Conservation (phyloP, 2,888 invertebrate species). For the Diarsia brunnea region DNA sequence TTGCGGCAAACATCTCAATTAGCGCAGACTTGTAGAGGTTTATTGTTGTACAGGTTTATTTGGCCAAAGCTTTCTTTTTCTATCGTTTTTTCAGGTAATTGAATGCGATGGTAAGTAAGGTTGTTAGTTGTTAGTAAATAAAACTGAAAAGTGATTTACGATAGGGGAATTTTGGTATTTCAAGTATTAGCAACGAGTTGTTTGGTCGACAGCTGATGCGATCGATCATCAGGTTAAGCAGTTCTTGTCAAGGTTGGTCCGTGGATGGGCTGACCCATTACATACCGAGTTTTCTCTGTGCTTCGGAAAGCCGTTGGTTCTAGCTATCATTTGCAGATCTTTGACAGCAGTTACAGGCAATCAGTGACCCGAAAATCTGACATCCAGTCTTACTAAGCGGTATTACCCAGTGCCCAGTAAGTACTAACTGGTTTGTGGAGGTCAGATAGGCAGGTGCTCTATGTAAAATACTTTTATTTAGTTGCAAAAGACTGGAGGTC, state of each 20-base stretch:
- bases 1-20: slow-evolving; percentile 56
- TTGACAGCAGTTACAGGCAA: not conserved
- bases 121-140: not conserved
- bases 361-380: not conserved
- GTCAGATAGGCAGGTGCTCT: not conserved
- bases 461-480: no score
- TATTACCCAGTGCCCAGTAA: not conserved
- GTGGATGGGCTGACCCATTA: no score
- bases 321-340: not conserved
- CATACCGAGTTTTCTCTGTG: no score
- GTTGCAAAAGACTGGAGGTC: no score
- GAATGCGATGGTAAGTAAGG: not conserved
- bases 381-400: not conserved
- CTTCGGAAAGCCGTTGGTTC: no score
- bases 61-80: slow-evolving; percentile 11
- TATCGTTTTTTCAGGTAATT: slow-evolving; percentile 28
- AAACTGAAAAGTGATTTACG: not conserved
- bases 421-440: not conserved
- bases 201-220: no score
- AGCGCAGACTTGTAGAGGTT: slow-evolving; percentile 29
- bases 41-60: slow-evolving; percentile 33
- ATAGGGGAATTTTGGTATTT: not conserved
- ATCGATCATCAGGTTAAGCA: no score
- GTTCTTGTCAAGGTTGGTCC: no score
- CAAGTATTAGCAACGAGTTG: no score